A percentile compares a stretch with the other conserved stretches of the same genome.
These are phyloP conservation scores for Clepsis dumicolana DNA, from an alignment of 2,888 invertebrate species.

Conservation along the genomic window DNA sequence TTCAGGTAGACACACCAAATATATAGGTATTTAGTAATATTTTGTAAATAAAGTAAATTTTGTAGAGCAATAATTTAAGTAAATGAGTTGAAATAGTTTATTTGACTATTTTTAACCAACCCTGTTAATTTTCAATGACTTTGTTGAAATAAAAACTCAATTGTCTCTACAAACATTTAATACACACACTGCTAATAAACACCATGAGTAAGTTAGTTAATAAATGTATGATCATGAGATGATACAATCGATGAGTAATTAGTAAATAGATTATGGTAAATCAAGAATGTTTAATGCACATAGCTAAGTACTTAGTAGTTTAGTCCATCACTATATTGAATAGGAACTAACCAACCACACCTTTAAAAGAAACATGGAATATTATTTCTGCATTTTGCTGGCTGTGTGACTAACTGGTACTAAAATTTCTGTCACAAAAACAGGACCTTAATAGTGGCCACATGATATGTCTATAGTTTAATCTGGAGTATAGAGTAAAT, in stretches of 20 bases:
- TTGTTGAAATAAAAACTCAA: background rate
- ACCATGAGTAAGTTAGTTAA: background rate
- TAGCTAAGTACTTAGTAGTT: no score
- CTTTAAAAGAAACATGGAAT: no score
- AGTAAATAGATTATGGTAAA: no score
- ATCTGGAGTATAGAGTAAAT: no score
- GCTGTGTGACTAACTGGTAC: no score
- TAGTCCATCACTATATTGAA: no score
- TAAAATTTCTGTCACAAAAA: no score
- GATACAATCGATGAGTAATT: background rate
- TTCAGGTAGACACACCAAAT: conserved; percentile 95
- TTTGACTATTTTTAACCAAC: background rate
- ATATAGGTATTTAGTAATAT: conserved; percentile 62
- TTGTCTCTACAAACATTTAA: conserved; percentile 9
- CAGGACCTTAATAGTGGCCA: no score
- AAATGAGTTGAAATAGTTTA: conserved; percentile 15
- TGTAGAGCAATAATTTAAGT: conserved; percentile 22
- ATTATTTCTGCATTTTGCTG: no score
- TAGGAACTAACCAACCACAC: no score
- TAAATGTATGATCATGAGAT: background rate
- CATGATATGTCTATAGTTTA: no score
- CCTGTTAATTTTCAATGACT: background rate
- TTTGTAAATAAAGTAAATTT: conserved; percentile 33
- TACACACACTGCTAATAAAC: conserved; percentile 7
- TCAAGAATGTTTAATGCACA: background rate